phyloP scores from a whole-genome alignment of 2,113 vertebrate species.

The Mola mola region DNA sequence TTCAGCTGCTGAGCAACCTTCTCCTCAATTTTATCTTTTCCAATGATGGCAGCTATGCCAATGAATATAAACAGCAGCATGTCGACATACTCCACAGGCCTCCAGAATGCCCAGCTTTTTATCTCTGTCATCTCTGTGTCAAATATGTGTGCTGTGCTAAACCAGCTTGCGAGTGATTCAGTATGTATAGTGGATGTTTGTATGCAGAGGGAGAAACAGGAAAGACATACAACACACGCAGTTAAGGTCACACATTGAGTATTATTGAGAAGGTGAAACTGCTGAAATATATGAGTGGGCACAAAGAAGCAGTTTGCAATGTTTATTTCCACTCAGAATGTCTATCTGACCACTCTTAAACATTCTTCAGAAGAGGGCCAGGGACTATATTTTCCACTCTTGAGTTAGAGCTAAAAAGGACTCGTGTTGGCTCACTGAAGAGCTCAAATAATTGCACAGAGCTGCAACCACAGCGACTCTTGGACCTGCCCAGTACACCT shows the following conservation, averaged over 20 bases:
- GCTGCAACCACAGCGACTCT: conserved; percentile 88
- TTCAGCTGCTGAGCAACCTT: conserved; percentile 84
- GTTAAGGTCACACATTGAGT: neutral
- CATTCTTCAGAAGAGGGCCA: neutral
- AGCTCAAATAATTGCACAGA: conserved; percentile 88
- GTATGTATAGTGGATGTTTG: conserved; percentile 29
- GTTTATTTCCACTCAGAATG: neutral
- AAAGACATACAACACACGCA: conserved; percentile 1
- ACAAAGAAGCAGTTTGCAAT: too few relatives aligned
- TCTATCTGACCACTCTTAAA: conserved; percentile 11
- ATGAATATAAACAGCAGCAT: conserved; percentile 90
- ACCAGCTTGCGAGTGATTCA: neutral
- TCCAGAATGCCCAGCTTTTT: conserved; percentile 87
- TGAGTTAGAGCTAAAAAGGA: conserved; percentile 57
- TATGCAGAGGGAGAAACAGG: conserved; percentile 5
- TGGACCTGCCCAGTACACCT: neutral
- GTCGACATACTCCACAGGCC: conserved; percentile 88
- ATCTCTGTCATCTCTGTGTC: conserved; percentile 80
- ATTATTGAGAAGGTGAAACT: neutral
- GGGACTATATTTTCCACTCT: neutral
- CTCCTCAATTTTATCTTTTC: conserved; percentile 30
- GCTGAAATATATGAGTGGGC: neutral
- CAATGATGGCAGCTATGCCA: conserved; percentile 84
- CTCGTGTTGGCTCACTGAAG: conserved; percentile 79
- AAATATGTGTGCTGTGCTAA: neutral